Evolutionary conservation across 2,113 vertebrate species (phyloP).

Genomic region (Zootoca vivipara): DNA sequence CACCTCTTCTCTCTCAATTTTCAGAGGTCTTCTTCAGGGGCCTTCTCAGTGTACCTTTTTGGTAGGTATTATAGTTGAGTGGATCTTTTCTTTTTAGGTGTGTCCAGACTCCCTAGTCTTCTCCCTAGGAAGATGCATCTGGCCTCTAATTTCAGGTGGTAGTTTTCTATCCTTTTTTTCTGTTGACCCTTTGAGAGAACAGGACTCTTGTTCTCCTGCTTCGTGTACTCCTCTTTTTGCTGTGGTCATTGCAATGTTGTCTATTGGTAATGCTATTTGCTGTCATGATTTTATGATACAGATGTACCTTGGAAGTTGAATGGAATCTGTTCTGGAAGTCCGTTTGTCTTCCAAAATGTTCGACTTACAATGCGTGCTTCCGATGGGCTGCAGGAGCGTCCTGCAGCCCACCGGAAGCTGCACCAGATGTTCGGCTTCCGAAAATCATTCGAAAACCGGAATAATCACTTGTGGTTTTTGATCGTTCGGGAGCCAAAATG

Average conservation of each 20-base stretch:
- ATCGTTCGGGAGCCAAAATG: accelerated
- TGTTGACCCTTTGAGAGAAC: not conserved
- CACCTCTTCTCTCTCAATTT: not conserved
- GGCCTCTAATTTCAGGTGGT: not conserved
- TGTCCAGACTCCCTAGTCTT: not conserved
- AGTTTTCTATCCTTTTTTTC: too few species aligned
- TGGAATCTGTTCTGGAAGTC: too few species aligned
- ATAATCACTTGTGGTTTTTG: too few species aligned
- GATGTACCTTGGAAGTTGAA: too few species aligned
- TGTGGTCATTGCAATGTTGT: not conserved
- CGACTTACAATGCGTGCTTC: too few species aligned
- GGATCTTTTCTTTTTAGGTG: not conserved
- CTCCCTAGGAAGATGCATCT: not conserved
- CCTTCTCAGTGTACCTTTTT: not conserved
- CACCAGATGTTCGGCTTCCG: too few species aligned
- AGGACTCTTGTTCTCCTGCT: not conserved
- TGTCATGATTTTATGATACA: not conserved
- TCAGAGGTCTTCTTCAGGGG: not conserved
- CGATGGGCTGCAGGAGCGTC: too few species aligned
- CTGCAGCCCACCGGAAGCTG: too few species aligned
- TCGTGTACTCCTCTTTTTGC: not conserved
- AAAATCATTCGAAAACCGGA: too few species aligned
- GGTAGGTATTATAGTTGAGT: not conserved
- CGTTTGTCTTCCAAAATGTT: too few species aligned
- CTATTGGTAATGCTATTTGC: not conserved